These are phyloP conservation scores for Carposina sasakii DNA, from an alignment of 1,140 invertebrate species.

Conservation along the genomic window DNA sequence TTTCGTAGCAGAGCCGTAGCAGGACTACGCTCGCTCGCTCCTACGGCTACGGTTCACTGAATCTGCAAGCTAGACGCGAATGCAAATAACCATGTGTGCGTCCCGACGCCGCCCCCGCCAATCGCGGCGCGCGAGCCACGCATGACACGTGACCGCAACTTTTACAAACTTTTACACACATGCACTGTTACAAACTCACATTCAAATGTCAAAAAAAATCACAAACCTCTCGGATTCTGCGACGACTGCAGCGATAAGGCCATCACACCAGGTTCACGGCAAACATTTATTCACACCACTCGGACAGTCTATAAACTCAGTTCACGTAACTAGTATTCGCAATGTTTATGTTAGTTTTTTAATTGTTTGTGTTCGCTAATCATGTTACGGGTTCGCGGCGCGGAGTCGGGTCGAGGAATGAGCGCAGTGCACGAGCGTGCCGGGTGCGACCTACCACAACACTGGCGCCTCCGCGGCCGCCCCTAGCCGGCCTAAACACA, in stretches of 20 bases:
- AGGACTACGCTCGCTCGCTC: slow-evolving; percentile 37
- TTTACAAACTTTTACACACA: slow-evolving; percentile 60
- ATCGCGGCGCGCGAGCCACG: slow-evolving; percentile 49
- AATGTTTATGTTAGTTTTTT: slow-evolving; percentile 3
- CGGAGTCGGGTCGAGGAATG: slow-evolving; percentile 53
- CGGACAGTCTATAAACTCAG: not conserved
- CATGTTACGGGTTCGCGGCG: slow-evolving; percentile 50
- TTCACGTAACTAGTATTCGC: not conserved
- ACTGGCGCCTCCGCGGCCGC: slow-evolving; percentile 58
- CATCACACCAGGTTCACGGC: slow-evolving; percentile 60
- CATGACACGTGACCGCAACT: slow-evolving; percentile 53
- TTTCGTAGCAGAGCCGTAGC: slow-evolving; percentile 44
- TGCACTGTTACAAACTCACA: slow-evolving; percentile 35
- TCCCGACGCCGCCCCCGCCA: slow-evolving; percentile 34
- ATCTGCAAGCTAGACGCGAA: slow-evolving; percentile 51
- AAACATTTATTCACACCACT: slow-evolving; percentile 46
- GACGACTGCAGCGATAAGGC: slow-evolving; percentile 68
- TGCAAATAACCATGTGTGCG: slow-evolving; percentile 69
- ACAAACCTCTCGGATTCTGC: slow-evolving; percentile 68
- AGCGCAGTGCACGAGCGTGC: slow-evolving; percentile 46
- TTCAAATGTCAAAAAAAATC: slow-evolving; percentile 30
- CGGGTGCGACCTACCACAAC: slow-evolving; percentile 70
- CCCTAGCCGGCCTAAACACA: slow-evolving; percentile 58
- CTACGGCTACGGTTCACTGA: slow-evolving; percentile 69
- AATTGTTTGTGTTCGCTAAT: slow-evolving; percentile 2